Evolutionary conservation across 2,113 vertebrate genomes (phyloP), one percentile per base, ranked within the genome.

Genomic region (Trichechus manatus): DNA sequence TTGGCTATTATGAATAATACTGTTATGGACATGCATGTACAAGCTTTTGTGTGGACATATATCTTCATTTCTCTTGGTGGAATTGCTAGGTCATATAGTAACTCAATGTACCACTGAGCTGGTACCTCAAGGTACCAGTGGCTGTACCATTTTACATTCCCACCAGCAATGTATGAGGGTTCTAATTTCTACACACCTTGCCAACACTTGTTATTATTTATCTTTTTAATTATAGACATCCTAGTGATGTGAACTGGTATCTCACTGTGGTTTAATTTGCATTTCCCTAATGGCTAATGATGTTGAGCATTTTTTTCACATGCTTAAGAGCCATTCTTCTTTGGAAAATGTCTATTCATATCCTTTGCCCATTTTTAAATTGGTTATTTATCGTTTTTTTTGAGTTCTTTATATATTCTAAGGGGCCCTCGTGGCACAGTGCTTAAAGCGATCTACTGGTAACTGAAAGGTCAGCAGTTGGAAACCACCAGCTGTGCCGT

Each of bases 261-360:
- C 42, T 94, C 39, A 33, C 19, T 70, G 50, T 23, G 19, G 72
- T 42, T 93, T 88, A 53, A 33, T 66, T 95, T 91, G 44, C 29
- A 83, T 81, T 89, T 94, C n/a, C 66, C 39, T 87, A 70, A 23
- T 89, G 68, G n/a, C 59, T 87, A 78, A 86, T 6, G 19, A 63
- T 50, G 22, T 17, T 53, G 79, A 90, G 20, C 4, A 83, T 47
- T 10, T 10, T 89, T 94, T 79, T 80, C 50, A 61, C 42, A 29
- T 78, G 14, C 63, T 61, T 82, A 80, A 36, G 36, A n/a, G 17
- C 33, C 53, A 75, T 89, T 36, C 75, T 91, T 83, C 25, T 66
- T 92, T 91, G 36, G 64, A 53, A 9, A 72, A 31, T n/a, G 68
- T 72, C 68, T 72, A 93, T 85, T 87, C n/a, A 84, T 6, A 61